Percentiles rank a stretch among this genome's conserved stretches.
phyloP scores from a whole-genome alignment of 1,140 invertebrate genomes.

The Lasaia peninsularis region DNA sequence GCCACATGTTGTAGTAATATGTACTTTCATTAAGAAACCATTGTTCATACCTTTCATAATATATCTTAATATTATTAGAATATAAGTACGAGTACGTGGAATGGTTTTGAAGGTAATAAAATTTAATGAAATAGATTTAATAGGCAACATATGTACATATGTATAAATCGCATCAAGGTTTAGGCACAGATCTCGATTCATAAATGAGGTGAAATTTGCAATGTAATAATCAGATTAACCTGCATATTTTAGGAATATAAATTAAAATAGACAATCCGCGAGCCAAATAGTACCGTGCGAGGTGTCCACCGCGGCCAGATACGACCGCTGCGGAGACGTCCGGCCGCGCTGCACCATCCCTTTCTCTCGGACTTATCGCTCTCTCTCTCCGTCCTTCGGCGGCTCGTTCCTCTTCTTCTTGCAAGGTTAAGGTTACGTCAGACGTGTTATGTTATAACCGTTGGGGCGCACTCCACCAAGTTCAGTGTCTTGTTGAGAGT shows the following conservation, averaged over 20 bases:
- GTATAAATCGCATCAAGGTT: too few relatives aligned
- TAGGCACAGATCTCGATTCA: too few relatives aligned
- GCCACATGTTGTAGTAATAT: too few relatives aligned
- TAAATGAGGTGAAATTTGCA: too few relatives aligned
- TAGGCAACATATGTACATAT: too few relatives aligned
- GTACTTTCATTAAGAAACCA: too few relatives aligned
- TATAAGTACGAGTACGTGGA: too few relatives aligned
- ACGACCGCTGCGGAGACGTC: constrained; percentile 35
- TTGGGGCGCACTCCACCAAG: constrained; percentile 73
- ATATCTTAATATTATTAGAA: too few relatives aligned
- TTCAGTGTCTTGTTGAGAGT: constrained; percentile 77
- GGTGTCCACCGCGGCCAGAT: constrained; percentile 17
- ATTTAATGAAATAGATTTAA: too few relatives aligned
- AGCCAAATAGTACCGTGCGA: neutral
- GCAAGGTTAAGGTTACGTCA: constrained; percentile 78
- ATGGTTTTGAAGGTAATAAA: too few relatives aligned
- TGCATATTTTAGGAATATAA: neutral
- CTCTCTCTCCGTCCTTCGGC: constrained; percentile 77
- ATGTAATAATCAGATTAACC: too few relatives aligned
- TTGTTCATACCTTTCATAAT: too few relatives aligned
- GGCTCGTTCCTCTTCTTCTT: constrained; percentile 76
- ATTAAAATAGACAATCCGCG: neutral
- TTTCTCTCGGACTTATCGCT: constrained; percentile 67
- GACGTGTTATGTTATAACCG: constrained; percentile 78
- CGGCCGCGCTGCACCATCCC: constrained; percentile 45